These are phyloP conservation scores for Paramormyrops hopkinsi DNA, from an alignment of 2,797 vertebrate genomes.

Conservation along the genomic window DNA sequence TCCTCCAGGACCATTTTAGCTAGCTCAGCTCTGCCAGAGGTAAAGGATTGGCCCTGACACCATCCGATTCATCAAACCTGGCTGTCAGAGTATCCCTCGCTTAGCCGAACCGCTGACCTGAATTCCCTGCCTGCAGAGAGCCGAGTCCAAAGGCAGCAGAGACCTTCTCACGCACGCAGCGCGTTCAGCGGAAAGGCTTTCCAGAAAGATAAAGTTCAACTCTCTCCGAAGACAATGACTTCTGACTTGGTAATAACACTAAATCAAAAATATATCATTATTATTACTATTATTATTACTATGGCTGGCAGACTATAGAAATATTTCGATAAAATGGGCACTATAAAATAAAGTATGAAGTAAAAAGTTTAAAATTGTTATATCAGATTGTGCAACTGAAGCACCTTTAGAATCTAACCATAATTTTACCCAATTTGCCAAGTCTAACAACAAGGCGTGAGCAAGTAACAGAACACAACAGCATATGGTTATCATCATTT, in stretches of 20 bases:
- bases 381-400: not conserved
- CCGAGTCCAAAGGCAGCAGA: not conserved
- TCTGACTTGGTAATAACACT: not conserved
- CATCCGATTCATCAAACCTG: slow-evolving; percentile 17
- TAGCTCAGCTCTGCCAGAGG: not conserved
- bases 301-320: not conserved
- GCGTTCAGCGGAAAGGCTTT: not conserved
- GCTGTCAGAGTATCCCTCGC: slow-evolving; percentile 18
- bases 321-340: not conserved
- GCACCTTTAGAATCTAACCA: not conserved
- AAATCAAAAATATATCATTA: not conserved
- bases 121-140: slow-evolving; percentile 18
- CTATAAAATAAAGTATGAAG: not conserved
- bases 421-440: not conserved
- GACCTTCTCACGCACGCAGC: not conserved
- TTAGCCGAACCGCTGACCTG: slow-evolving; percentile 12
- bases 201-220: not conserved
- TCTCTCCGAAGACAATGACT: not conserved
- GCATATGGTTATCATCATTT: not conserved
- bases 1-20: not conserved
- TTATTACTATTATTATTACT: not conserved
- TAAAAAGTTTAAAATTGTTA: not conserved
- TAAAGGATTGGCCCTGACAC: slow-evolving; percentile 12
- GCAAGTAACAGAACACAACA: not conserved
- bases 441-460: not conserved